Conservation (phyloP, 2,888 invertebrate genomes). For the Macaria notata region DNA sequence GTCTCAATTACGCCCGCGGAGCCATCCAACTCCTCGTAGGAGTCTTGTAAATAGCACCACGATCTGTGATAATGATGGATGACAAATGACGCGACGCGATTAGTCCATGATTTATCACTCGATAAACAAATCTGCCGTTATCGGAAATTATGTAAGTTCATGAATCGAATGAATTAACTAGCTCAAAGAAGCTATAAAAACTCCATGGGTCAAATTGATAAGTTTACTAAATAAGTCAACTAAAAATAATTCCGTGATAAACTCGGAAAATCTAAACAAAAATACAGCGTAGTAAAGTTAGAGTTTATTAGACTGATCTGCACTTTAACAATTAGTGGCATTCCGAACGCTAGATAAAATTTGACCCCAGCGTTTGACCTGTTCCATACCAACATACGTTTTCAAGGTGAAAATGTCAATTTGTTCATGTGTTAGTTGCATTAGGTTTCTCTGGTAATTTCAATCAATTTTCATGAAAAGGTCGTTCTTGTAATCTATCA, state of each 20-base stretch:
- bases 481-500: too few relatives aligned
- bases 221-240: too few relatives aligned
- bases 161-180: too few relatives aligned
- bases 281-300: too few relatives aligned
- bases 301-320: conserved; percentile 17
- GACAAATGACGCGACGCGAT: background rate
- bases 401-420: conserved; percentile 21
- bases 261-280: too few relatives aligned
- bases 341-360: conserved; percentile 24
- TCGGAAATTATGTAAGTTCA: too few relatives aligned
- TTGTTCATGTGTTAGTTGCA: too few relatives aligned
- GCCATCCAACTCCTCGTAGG: conserved; percentile 17
- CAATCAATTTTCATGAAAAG: too few relatives aligned
- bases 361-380: conserved; percentile 28
- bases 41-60: conserved; percentile 31
- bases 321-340: conserved; percentile 24
- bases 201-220: too few relatives aligned
- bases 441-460: too few relatives aligned
- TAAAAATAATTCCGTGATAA: too few relatives aligned
- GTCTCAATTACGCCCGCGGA: conserved; percentile 51
- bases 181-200: too few relatives aligned
- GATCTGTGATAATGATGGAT: conserved; percentile 8
- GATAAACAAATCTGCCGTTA: background rate
- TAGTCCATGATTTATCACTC: background rate
- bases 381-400: background rate